These are phyloP conservation scores for Diloba caeruleocephala DNA, from an alignment of 2,888 invertebrate genomes.

Conservation along the genomic window DNA sequence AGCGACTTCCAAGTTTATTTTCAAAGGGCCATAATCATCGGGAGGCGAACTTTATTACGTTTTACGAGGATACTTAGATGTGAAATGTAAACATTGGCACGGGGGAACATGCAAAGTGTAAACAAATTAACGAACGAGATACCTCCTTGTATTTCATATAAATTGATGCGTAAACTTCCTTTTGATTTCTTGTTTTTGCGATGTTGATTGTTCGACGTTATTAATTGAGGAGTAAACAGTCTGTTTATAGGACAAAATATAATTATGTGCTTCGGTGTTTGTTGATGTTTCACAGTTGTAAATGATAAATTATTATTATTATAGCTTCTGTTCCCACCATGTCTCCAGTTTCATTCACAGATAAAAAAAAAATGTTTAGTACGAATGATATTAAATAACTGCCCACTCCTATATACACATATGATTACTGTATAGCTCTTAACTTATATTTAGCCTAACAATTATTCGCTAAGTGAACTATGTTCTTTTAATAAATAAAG, in stretches of 20 bases:
- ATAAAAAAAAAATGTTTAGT: too few species aligned
- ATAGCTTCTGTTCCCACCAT: too few species aligned
- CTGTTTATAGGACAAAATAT: slow-evolving; percentile 21
- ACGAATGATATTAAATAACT: too few species aligned
- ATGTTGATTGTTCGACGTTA: slow-evolving; percentile 57
- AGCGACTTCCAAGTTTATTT: slow-evolving; percentile 80
- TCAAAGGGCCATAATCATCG: slow-evolving; percentile 83
- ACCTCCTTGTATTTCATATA: slow-evolving; percentile 65
- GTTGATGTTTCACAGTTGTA: too few species aligned
- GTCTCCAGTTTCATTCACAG: too few species aligned
- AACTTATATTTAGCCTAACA: too few species aligned
- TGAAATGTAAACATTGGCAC: slow-evolving; percentile 75
- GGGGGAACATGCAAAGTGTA: slow-evolving; percentile 76
- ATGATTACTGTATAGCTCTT: too few species aligned
- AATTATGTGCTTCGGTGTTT: slow-evolving; percentile 1
- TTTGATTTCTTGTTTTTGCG: slow-evolving; percentile 64
- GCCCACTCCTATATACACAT: too few species aligned
- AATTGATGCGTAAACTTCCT: slow-evolving; percentile 68
- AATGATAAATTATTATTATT: too few species aligned
- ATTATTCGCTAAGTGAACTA: too few species aligned
- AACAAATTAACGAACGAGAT: slow-evolving; percentile 80
- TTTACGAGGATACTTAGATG: slow-evolving; percentile 71
- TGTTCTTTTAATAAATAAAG: too few species aligned
- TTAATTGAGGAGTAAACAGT: slow-evolving; percentile 56
- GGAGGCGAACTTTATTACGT: slow-evolving; percentile 79